phyloP scores from a whole-genome alignment of 64 coral and sea anemone genomes.

The Catalaphyllia jardinei region DNA sequence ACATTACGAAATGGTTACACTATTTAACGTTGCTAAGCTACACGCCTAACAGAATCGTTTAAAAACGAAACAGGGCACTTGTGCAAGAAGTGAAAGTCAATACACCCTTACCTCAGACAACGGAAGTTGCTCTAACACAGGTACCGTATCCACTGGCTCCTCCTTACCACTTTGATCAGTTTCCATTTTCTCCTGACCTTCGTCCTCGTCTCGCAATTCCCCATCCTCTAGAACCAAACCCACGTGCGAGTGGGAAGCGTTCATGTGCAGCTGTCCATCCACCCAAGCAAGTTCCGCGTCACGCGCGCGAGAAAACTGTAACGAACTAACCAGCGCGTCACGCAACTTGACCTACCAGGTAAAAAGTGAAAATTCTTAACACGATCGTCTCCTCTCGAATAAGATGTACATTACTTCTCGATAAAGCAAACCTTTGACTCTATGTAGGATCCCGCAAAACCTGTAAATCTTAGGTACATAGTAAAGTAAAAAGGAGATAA shows the following conservation, averaged over 20 bases:
- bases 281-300: slow-evolving; percentile 98
- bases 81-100: background rate
- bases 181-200: slow-evolving; percentile 91
- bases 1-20: too few species aligned
- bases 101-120: slow-evolving; percentile 47
- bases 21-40: too few species aligned
- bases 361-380: background rate
- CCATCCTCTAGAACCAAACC: slow-evolving; percentile 56
- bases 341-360: slow-evolving; percentile 79
- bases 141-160: slow-evolving; percentile 81
- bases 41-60: too few species aligned
- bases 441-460: too few species aligned
- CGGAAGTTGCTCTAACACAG: slow-evolving; percentile 87
- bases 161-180: slow-evolving; percentile 73
- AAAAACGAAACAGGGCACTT: background rate
- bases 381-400: too few species aligned
- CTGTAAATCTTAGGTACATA: too few species aligned
- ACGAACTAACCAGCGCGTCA: slow-evolving; percentile 91
- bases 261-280: slow-evolving; percentile 90
- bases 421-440: too few species aligned
- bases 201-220: slow-evolving; percentile 58
- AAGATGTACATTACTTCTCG: too few species aligned
- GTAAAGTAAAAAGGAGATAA: too few species aligned
- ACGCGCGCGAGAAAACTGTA: slow-evolving; percentile 94
- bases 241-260: slow-evolving; percentile 66